A percentile compares a stretch with the other conserved stretches of the same genome.
phyloP scores from a whole-genome alignment of 2,888 invertebrate genomes.

The Cerastis leucographa region DNA sequence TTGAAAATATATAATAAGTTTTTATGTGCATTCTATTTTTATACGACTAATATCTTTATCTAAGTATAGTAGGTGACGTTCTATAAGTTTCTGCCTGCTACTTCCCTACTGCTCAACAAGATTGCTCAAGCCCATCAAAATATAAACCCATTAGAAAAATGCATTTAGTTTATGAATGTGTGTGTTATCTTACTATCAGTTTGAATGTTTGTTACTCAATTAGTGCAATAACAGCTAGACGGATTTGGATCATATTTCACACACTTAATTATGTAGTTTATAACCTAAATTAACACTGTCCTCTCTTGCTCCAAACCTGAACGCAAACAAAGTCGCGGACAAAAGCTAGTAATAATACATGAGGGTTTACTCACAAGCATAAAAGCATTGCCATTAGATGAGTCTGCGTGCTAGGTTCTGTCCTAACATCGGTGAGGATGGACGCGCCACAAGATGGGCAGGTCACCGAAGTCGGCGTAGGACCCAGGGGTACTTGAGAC shows the following conservation, averaged over 20 bases:
- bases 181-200: neutral
- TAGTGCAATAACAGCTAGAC: neutral
- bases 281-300: neutral
- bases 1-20: no score
- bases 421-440: slow-evolving; percentile 77
- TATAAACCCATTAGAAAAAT: neutral
- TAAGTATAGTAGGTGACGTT: no score
- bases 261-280: neutral
- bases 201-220: neutral
- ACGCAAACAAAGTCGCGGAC: neutral
- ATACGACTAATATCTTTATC: no score
- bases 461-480: slow-evolving; percentile 15
- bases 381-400: slow-evolving; percentile 88
- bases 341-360: neutral
- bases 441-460: slow-evolving; percentile 36
- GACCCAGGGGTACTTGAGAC: slow-evolving; percentile 24
- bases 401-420: slow-evolving; percentile 85
- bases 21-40: no score
- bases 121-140: no score
- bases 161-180: neutral
- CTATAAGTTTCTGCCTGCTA: no score
- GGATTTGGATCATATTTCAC: neutral
- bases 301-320: neutral
- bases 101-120: no score
- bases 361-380: slow-evolving; percentile 74